These are phyloP conservation scores for Ibycter americanus DNA, from an alignment of 2,797 vertebrate genomes.

Conservation along the genomic window DNA sequence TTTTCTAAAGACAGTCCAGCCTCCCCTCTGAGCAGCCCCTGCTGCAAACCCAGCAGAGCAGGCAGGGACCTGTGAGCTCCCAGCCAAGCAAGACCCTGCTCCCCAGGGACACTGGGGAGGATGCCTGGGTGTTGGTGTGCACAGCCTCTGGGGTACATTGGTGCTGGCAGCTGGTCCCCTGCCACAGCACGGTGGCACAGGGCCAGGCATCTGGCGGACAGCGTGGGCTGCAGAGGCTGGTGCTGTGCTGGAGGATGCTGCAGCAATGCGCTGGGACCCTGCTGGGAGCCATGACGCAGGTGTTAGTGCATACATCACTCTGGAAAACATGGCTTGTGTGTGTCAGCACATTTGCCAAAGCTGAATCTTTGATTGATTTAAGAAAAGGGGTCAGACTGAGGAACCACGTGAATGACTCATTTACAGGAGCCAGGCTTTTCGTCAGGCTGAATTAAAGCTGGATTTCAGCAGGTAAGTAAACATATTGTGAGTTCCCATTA, in stretches of 20 bases:
- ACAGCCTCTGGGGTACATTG: accelerated
- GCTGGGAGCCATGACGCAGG: neutral
- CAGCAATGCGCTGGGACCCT: neutral
- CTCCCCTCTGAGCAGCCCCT: neutral
- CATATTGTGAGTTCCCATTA: neutral
- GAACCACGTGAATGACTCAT: neutral
- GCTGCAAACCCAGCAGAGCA: neutral
- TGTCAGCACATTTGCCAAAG: neutral
- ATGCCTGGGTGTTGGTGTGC: neutral
- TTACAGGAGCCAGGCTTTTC: neutral
- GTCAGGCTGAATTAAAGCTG: neutral
- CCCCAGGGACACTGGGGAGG: neutral
- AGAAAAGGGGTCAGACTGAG: neutral
- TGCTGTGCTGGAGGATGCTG: neutral
- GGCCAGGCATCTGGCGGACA: neutral
- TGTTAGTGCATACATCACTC: accelerated
- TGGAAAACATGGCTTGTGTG: neutral
- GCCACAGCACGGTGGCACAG: neutral
- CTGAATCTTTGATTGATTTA: neutral
- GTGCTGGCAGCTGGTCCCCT: neutral
- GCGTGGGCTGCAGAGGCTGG: neutral
- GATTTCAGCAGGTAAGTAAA: neutral
- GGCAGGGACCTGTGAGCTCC: neutral
- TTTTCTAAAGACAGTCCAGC: neutral
- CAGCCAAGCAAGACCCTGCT: neutral